A percentile compares a stretch with the other conserved stretches of the same genome.
These are phyloP conservation scores for Athene noctua DNA, from an alignment of 2,113 vertebrate species.

Conservation along the genomic window DNA sequence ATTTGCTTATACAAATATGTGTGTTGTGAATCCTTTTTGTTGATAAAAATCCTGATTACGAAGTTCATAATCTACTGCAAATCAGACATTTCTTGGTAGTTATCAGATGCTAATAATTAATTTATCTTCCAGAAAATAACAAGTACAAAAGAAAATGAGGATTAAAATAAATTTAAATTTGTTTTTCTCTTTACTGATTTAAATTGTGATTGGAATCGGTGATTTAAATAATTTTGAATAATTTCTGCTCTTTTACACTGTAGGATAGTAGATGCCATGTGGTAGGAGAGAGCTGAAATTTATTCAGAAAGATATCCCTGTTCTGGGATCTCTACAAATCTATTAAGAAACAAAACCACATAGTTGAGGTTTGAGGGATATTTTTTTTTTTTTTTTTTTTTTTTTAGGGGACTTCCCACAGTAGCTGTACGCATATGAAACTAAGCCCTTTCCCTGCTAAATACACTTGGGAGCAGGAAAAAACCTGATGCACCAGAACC, in stretches of 20 bases:
- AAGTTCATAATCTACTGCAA: constrained; percentile 27
- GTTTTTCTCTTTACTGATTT: constrained; percentile 43
- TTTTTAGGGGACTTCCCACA: not conserved
- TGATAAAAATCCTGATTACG: constrained; percentile 29
- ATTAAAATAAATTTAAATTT: constrained; percentile 48
- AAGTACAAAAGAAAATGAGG: constrained; percentile 34
- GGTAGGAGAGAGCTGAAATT: not conserved
- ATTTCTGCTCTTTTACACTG: not conserved
- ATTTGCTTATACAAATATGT: constrained; percentile 33
- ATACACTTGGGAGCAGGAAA: not conserved
- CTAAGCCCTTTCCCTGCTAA: not conserved
- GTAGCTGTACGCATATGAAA: accelerated
- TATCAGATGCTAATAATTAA: constrained; percentile 44
- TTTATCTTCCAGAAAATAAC: constrained; percentile 23
- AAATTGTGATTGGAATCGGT: constrained; percentile 40
- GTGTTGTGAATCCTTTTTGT: constrained; percentile 19
- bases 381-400: not conserved
- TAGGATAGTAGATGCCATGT: not conserved
- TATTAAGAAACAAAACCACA: not conserved
- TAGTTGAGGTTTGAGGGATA: not conserved
- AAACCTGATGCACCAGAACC: not conserved
- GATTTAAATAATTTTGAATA: constrained; percentile 54
- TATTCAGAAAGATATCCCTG: not conserved
- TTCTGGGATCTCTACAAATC: not conserved
- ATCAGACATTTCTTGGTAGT: constrained; percentile 25